Evolutionary conservation across 37 sponge, comb jelly and placozoan genomes (phyloP), one percentile per base, ranked within the genome.

Genomic region (Petrosia ficiformis): DNA sequence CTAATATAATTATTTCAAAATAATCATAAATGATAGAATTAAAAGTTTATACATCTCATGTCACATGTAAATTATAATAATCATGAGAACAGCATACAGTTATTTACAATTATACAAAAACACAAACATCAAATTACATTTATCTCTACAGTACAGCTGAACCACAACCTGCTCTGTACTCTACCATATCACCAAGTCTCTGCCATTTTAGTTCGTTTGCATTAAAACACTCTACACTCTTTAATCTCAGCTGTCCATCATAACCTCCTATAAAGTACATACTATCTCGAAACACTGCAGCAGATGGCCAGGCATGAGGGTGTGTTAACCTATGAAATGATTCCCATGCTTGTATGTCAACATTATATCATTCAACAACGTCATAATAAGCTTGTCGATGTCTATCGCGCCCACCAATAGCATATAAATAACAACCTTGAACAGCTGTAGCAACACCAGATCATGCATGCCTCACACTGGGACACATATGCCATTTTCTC

Each of bases 251-350:
- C 44, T 89, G 82, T 8, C 96, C 93, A 44, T 95, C 96, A 39
- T 89, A 95, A 24, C 96, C 96, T 6, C 96, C 96, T 31, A 77
- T 69, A 29, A 95, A 88, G 44, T 81, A 91, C 25, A 90, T 68
- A 68, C 79, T 75, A 6, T 72, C 81, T 33, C 72, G 64, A 73
- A 65, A 87, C 67, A 84, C 77, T 11, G 77, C 72, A 31, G 88
- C 93, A 28, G 89, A 58, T 3, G 93, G 93, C 93, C 93, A 92
- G 22, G 93, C 93, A 1, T 89, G 71, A 33, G 85, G 56, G 30
- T 87, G 86, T 5, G 76, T 80, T 57, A 92, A 68, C 21, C 67
- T 56, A 4, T 60, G 40, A 1, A 92, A 74, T 4, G 37, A 56
- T 63, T 92, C 93, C 93, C 93, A 92, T 0, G 61, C 57, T 59